Conservation (phyloP, 1,140 invertebrate genomes). For the Globodera rostochiensis region DNA sequence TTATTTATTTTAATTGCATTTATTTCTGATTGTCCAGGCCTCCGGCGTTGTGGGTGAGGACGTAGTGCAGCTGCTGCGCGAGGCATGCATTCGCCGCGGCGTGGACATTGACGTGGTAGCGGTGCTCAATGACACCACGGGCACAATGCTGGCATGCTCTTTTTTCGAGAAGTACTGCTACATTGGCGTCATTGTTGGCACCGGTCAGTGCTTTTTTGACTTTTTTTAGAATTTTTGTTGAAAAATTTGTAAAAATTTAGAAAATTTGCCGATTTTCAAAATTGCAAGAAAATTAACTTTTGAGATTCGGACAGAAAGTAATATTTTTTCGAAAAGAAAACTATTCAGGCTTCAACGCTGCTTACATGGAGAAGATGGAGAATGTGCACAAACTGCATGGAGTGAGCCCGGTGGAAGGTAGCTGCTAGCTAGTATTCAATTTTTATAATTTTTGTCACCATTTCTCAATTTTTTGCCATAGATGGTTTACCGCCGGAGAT, state of each 20-base stretch:
- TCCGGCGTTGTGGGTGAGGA: slow-evolving; percentile 83
- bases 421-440: slow-evolving; percentile 65
- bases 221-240: too few relatives aligned
- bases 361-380: slow-evolving; percentile 86
- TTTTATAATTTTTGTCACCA: too few relatives aligned
- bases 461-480: too few relatives aligned
- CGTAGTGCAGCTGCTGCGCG: slow-evolving; percentile 80
- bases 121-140: slow-evolving; percentile 94
- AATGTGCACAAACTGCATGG: slow-evolving; percentile 76
- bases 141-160: slow-evolving; percentile 89
- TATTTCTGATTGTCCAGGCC: slow-evolving; percentile 67
- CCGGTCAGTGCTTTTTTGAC: slow-evolving; percentile 33
- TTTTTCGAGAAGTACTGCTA: slow-evolving; percentile 85
- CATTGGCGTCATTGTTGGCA: slow-evolving; percentile 81
- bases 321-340: too few relatives aligned
- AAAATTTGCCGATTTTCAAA: too few relatives aligned
- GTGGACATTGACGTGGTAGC: slow-evolving; percentile 87
- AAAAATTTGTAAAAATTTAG: too few relatives aligned
- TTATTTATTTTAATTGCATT: too few relatives aligned
- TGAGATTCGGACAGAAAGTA: too few relatives aligned
- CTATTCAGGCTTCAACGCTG: slow-evolving; percentile 78
- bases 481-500: slow-evolving; percentile 70
- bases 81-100: slow-evolving; percentile 70
- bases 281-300: too few relatives aligned
- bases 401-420: slow-evolving; percentile 73